Conservation (phyloP, 2,113 vertebrate genomes). For the Clarias batrachus region DNA sequence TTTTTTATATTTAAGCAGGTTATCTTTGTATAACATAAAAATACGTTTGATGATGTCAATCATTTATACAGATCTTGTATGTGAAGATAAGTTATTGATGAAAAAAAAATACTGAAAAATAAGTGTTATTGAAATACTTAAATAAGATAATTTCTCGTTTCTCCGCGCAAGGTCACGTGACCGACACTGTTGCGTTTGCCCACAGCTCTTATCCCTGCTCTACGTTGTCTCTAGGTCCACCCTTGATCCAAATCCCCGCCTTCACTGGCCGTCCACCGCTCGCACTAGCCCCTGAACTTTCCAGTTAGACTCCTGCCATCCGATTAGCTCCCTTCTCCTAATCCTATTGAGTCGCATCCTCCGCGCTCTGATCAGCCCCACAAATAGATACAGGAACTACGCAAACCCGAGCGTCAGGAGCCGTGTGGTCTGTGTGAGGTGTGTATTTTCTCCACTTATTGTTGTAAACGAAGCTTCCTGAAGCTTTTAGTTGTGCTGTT, state of each 20-base stretch:
- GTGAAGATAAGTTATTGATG: not conserved
- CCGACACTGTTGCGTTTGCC: not conserved
- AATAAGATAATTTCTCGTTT: not conserved
- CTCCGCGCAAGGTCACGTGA: not conserved
- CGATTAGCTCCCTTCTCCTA: constrained; percentile 47
- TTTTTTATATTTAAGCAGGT: no score
- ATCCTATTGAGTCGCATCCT: constrained; percentile 46
- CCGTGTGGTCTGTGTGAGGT: constrained; percentile 13
- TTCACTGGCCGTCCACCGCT: constrained; percentile 30
- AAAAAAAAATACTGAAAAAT: not conserved
- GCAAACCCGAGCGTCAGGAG: constrained; percentile 29
- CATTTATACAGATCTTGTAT: not conserved
- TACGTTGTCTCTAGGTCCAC: not conserved
- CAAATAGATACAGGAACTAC: constrained; percentile 46
- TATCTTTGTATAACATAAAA: no score
- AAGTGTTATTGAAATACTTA: not conserved
- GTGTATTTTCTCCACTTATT: not conserved
- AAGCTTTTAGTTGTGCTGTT: not conserved
- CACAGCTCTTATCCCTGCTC: constrained; percentile 17
- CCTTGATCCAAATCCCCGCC: constrained; percentile 20
- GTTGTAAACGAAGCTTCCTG: not conserved
- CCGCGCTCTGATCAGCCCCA: constrained; percentile 26
- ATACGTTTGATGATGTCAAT: no score
- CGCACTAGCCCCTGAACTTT: not conserved
- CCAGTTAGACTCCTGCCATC: not conserved